Evolutionary conservation across 1,140 invertebrate species (phyloP), one percentile per base, ranked within the genome.

Genomic region (Procambarus clarkii): DNA sequence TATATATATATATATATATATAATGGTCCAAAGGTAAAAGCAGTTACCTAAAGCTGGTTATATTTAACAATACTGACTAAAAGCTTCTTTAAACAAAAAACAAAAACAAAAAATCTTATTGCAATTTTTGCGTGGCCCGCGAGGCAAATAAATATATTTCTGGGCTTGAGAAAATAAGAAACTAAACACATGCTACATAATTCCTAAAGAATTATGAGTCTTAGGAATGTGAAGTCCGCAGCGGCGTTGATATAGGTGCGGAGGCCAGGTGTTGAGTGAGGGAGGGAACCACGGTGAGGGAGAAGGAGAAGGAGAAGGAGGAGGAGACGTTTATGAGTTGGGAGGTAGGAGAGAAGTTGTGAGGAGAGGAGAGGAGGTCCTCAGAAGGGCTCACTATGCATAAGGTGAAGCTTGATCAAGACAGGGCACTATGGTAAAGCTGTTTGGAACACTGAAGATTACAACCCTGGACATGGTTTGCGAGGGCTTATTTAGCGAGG

Each of bases 111-210:
- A 21, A 69, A 11, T 21, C 21, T 69, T 69, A 69, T 13, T 21
- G 4, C 13, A 21, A 69, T 69, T 69, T 69, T 4, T 18, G 64
- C 3, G 18, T 18, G 4, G 18, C 18, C 64, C 13, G 54, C 13
- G 54, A 4, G 21, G 64, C 21, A 69, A 69, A 69, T 69, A 69
- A 21, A 69, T 11, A 69, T 69, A 69, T 69, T 15, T 69, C 64
- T 18, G 18, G 24, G 1, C 69, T 8, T 34, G 69, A 34, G 69
- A 74, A 74, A 24, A 74, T 74, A 34, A 64, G 34, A 50, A 83
- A 69, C 58, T 44, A 5, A 82, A 82, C 79, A 82, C 80, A n/a
- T 82, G 80, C 54, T 82, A 0, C 54, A 18, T 60, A 82, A 82
- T 60, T 83, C 58, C 24, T 11, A 3, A 58, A 69, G 69, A 83